Conservation (phyloP, 2,888 invertebrate species). For the Drosophila subsilvestris region DNA sequence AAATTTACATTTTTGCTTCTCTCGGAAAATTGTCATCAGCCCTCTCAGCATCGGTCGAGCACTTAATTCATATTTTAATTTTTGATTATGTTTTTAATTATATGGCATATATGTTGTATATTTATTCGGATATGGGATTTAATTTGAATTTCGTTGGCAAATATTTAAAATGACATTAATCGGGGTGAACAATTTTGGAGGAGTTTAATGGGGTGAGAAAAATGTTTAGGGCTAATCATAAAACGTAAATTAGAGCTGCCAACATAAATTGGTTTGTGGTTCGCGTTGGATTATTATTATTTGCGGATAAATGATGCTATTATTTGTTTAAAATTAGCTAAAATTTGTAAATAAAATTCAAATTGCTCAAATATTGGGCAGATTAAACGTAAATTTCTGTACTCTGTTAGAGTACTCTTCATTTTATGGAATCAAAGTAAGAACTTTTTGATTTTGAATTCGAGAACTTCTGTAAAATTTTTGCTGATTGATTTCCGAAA, state of each 20-base stretch:
- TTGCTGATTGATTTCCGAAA: background rate
- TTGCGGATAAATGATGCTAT: background rate
- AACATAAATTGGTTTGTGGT: no score
- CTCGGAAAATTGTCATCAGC: slow-evolving; percentile 14
- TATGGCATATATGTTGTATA: slow-evolving; percentile 1
- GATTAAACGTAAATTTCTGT: background rate
- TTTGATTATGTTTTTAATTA: slow-evolving; percentile 23
- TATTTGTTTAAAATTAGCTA: background rate
- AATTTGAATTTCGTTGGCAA: background rate
- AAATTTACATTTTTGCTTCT: slow-evolving; percentile 20
- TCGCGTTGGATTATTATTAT: background rate
- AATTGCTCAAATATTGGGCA: background rate
- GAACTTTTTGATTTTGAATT: background rate
- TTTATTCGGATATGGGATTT: background rate
- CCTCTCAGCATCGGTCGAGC: background rate
- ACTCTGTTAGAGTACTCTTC: background rate
- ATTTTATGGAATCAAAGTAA: background rate
- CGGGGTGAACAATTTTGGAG: background rate
- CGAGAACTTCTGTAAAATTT: background rate
- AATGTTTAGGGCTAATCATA: background rate
- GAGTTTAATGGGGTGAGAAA: background rate
- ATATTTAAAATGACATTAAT: background rate
- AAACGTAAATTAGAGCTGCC: background rate
- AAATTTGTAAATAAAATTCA: background rate
- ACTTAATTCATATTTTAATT: slow-evolving; percentile 16